Base-by-base conservation (phyloP, 2,888 invertebrate genomes). In the Agrochola litura region DNA sequence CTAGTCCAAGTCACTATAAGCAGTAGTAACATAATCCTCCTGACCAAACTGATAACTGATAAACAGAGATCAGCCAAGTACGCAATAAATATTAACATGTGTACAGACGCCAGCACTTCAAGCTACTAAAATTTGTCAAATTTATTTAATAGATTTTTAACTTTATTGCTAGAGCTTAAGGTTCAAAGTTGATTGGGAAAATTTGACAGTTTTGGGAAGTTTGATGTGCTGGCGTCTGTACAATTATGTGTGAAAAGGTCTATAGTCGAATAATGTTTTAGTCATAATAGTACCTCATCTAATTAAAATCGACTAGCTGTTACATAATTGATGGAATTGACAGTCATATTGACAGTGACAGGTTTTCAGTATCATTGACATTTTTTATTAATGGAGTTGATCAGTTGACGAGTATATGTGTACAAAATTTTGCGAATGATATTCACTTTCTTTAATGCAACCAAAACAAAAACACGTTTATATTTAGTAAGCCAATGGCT, bases 331-430 rank as follows among this genome's bases (percentile, higher is more conserved):
- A 16, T 30, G 0, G 16, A 16, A 5, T 22, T 71, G 77, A 77
- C 81, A 82, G 25, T 19, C n/a, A 43, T 12, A 54, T 65, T 81
- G 82, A 82, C 82, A 82, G 19, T 81, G 80, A 77, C 81, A 63
- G 49, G 0, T 46, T 60, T 30, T 43, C 22, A 43, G 16, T 69
- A 66, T 10, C 49, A 66, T 41, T 76, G n/a, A 6, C 41, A 69
- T 37, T 81, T 68, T 77, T 67, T 19, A 0, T 1, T 56, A 70
- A 66, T 80, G 77, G 41, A 46, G 49, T 71, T 58, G 61, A 66
- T 16, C 30, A 82, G 61, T 71, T 67, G 70, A 70, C 37, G 54
- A 77, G 64, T 69, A 52, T 25, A 58, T 19, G 63, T 81, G 61
- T 72, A 65, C 63, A 73, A 69, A 80, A 54, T 81, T 81, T 69